Conservation (phyloP, 2,113 vertebrate species). For the Microcebus lehilahytsara region DNA sequence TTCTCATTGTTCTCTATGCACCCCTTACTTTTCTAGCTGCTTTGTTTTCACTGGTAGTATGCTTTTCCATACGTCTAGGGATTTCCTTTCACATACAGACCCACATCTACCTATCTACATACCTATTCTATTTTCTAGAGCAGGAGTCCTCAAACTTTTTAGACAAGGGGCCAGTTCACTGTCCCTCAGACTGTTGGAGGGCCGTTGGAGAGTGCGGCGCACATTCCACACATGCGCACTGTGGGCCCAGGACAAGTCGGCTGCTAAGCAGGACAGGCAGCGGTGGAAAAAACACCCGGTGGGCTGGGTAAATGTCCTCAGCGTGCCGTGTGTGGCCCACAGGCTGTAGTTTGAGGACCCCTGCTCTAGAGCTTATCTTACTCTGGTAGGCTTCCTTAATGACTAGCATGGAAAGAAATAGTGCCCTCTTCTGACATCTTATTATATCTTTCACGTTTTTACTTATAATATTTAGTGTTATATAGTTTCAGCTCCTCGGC, state of each 20-base stretch:
- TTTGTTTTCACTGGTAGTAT: neutral
- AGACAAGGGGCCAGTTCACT: too few species aligned
- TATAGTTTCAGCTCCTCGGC: neutral
- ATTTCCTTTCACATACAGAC: neutral
- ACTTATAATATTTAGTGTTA: neutral
- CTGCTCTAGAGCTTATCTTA: neutral
- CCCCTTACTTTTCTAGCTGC: neutral
- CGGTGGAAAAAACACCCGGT: too few species aligned
- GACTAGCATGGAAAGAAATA: neutral
- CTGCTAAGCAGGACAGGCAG: too few species aligned
- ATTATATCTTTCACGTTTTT: neutral
- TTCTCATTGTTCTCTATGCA: neutral
- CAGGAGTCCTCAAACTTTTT: too few species aligned
- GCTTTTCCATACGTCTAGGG: fast-evolving
- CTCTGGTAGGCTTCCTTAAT: neutral
- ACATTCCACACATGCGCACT: too few species aligned
- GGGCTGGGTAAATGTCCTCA: too few species aligned
- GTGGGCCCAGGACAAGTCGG: too few species aligned
- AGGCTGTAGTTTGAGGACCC: too few species aligned
- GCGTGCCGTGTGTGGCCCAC: too few species aligned
- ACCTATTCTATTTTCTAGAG: neutral
- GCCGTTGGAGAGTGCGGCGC: too few species aligned
- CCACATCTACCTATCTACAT: neutral
- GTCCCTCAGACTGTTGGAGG: too few species aligned
- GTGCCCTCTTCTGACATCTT: neutral